These are phyloP conservation scores for Enteromius viviparus DNA, from an alignment of 2,797 vertebrate genomes.

Conservation along the genomic window DNA sequence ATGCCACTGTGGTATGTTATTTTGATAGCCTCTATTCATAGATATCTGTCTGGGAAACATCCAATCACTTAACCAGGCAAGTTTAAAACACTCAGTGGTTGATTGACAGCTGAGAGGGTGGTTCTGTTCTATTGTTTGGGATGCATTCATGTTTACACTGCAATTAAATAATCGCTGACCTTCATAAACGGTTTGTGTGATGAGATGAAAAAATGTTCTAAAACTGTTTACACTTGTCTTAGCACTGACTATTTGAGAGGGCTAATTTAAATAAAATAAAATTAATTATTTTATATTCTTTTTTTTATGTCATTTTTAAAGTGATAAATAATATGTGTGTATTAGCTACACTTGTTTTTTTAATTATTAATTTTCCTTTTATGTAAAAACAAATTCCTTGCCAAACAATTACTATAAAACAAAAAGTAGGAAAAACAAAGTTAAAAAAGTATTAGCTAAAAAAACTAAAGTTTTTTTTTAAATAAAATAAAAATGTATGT, in stretches of 20 bases:
- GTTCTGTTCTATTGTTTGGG: not conserved
- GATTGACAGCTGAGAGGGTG: not conserved
- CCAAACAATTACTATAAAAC: not conserved
- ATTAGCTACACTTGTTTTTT: not conserved
- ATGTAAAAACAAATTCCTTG: not conserved
- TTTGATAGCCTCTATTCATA: not conserved
- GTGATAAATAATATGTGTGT: not conserved
- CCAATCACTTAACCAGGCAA: not conserved
- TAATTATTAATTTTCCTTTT: not conserved
- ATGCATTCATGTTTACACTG: not conserved
- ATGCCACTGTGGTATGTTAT: not conserved
- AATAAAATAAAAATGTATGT: too few species aligned
- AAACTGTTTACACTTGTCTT: not conserved
- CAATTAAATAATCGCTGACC: not conserved
- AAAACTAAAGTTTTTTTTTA: too few species aligned
- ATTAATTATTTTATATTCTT: not conserved
- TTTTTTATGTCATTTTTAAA: not conserved
- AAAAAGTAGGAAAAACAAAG: not conserved
- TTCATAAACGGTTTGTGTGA: not conserved
- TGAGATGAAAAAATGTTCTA: not conserved
- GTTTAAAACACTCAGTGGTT: not conserved
- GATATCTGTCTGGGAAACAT: not conserved
- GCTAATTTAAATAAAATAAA: not conserved
- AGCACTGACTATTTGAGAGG: not conserved
- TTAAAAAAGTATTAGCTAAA: too few species aligned